Evolutionary conservation across 2,888 invertebrate species (phyloP).

Genomic region (Meta bourneti): DNA sequence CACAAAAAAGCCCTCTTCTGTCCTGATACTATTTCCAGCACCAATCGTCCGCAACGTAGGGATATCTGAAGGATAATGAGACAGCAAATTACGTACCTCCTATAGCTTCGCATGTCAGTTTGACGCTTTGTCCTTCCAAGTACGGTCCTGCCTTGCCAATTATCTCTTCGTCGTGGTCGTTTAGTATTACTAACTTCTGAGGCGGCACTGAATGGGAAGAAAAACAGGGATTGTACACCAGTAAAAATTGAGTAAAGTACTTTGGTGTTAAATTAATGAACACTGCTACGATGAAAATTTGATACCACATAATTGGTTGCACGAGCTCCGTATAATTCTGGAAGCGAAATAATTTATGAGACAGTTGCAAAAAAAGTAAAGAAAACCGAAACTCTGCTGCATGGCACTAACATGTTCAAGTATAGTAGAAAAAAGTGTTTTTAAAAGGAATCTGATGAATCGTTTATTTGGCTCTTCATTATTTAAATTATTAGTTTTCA

Average conservation of each 20-base stretch:
- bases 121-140: slow-evolving; percentile 66
- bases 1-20: no score
- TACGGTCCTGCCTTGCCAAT: slow-evolving; percentile 64
- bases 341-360: neutral
- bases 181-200: slow-evolving; percentile 64
- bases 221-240: neutral
- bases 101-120: slow-evolving; percentile 68
- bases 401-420: no score
- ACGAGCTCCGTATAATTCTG: neutral
- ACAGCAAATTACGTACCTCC: slow-evolving; percentile 58
- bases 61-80: neutral
- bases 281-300: neutral
- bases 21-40: no score
- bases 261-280: slow-evolving; percentile 1
- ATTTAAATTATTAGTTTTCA: no score
- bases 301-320: slow-evolving; percentile 20
- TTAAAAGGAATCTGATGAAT: no score
- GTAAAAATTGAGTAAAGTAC: neutral
- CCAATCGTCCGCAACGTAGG: no score
- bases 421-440: no score
- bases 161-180: slow-evolving; percentile 72
- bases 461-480: no score
- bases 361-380: neutral
- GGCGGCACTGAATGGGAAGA: slow-evolving; percentile 62
- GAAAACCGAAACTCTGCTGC: no score